A percentile compares a stretch with the other conserved stretches of the same genome.
Evolutionary conservation across 2,797 vertebrate genomes (phyloP).

Genomic region (Oryzias dopingdopingensis): DNA sequence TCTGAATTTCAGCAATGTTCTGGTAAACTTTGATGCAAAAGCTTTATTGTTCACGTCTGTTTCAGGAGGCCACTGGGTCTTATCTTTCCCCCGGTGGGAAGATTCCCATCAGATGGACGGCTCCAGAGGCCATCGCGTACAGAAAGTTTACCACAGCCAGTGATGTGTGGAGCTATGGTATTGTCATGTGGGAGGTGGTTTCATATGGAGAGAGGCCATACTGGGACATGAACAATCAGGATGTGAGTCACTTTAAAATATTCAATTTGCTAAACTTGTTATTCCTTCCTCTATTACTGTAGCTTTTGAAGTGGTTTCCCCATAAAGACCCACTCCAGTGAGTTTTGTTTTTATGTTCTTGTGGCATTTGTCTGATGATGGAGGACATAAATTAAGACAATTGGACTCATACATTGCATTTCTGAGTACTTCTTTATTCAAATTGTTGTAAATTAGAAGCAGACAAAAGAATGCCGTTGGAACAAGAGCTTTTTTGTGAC

Average conservation of each 20-base stretch:
- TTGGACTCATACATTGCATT: too few relatives aligned
- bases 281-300: neutral
- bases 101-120: conserved; percentile 98
- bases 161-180: conserved; percentile 96
- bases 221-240: conserved; percentile 99
- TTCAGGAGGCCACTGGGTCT: conserved; percentile 76
- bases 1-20: neutral
- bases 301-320: neutral
- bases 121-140: conserved; percentile 94
- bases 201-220: conserved; percentile 95
- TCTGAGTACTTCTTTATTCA: too few relatives aligned
- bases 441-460: too few relatives aligned
- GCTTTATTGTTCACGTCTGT: conserved; percentile 10
- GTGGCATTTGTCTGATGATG: too few relatives aligned
- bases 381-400: too few relatives aligned
- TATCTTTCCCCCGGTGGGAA: conserved; percentile 90
- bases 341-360: too few relatives aligned
- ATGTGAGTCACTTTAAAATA: conserved; percentile 80
- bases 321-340: too few relatives aligned
- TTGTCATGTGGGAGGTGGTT: conserved; percentile 99
- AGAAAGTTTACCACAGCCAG: conserved; percentile 95
- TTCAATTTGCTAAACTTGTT: neutral
- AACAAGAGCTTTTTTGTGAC: too few relatives aligned
- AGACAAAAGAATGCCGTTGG: too few relatives aligned
- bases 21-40: neutral